Base-by-base conservation (phyloP, 2,888 invertebrate species). In the Philereme vetulata region DNA sequence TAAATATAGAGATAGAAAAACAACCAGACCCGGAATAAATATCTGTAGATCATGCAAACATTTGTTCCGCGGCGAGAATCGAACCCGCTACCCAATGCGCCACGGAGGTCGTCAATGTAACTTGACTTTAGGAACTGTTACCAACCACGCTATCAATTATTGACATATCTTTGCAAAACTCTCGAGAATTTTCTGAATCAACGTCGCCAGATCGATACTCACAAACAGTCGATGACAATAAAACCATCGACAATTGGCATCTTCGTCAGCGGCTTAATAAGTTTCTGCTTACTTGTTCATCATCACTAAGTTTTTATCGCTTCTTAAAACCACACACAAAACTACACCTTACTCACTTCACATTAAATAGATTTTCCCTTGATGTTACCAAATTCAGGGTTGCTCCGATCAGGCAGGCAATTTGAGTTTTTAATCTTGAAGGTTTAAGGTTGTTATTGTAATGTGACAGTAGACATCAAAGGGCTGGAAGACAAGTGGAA, bases 261-360 rank as follows among this genome's bases (percentile, higher is more conserved):
- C 81, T 85, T 85, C 82, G 84, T 85, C 85, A 86, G 82, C 70
- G 75, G 78, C 79, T 87, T 88, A 87, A 84, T 88, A 85, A 85
- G 84, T 84, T 83, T 85, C 87, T 84, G 79, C 81, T 86, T 85
- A 85, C 85, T 85, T 84, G 80, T 82, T 77, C 83, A 82, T 87
- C 86, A 86, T 85, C 84, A 78, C 82, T 72, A 67, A 74, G 72
- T 85, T 85, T 88, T 87, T 86, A 69, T 70, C 45, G 40, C 55
- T 42, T 11, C 38, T 42, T 7, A 38, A 4, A 38, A 38, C 42
- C 4, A 36, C 38, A 35, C n/a, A 3, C 46, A 0, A 62, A 59
- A 48, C 4, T 55, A 6, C 9, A 46, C 64, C 57, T 55, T 62
- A 46, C 21, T 0, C 45, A 61, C 59, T 72, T 71, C 65, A 67